Evolutionary conservation across 2,888 invertebrate genomes (phyloP).

Genomic region (Sinotaia quadrata): DNA sequence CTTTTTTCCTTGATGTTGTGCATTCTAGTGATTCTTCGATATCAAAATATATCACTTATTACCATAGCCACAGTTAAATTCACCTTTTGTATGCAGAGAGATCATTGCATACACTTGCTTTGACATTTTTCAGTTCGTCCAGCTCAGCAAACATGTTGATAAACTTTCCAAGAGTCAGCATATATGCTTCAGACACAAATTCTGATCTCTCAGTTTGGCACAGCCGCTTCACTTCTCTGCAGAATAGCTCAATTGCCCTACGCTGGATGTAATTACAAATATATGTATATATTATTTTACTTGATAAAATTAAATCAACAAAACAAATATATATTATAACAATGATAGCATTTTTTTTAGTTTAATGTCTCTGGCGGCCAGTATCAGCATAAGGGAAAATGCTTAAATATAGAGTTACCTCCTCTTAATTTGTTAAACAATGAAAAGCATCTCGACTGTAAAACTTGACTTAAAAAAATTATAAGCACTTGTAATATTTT

Average conservation of each 20-base stretch:
- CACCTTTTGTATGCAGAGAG: slow-evolving; percentile 96
- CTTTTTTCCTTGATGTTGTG: too few relatives aligned
- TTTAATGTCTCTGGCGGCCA: background rate
- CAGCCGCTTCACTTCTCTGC: slow-evolving; percentile 92
- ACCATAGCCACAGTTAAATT: too few relatives aligned
- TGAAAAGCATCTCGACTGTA: too few relatives aligned
- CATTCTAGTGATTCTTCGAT: too few relatives aligned
- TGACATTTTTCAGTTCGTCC: slow-evolving; percentile 99
- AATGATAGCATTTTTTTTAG: background rate
- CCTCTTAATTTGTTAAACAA: too few relatives aligned
- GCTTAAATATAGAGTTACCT: too few relatives aligned
- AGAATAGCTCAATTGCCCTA: slow-evolving; percentile 95
- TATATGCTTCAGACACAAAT: slow-evolving; percentile 97
- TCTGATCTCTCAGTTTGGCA: slow-evolving; percentile 97
- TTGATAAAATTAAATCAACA: background rate
- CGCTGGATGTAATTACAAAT: slow-evolving; percentile 77
- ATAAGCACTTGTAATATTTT: too few relatives aligned
- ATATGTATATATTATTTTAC: background rate
- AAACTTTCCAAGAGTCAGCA: slow-evolving; percentile 96
- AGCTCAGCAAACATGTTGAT: slow-evolving; percentile 99
- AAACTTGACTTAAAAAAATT: too few relatives aligned
- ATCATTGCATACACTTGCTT: slow-evolving; percentile 99
- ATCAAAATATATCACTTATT: too few relatives aligned
- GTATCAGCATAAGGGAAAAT: background rate
- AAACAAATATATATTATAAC: background rate